Base-by-base conservation (phyloP, 2,113 vertebrate genomes). In the Notarius lentiginosus region DNA sequence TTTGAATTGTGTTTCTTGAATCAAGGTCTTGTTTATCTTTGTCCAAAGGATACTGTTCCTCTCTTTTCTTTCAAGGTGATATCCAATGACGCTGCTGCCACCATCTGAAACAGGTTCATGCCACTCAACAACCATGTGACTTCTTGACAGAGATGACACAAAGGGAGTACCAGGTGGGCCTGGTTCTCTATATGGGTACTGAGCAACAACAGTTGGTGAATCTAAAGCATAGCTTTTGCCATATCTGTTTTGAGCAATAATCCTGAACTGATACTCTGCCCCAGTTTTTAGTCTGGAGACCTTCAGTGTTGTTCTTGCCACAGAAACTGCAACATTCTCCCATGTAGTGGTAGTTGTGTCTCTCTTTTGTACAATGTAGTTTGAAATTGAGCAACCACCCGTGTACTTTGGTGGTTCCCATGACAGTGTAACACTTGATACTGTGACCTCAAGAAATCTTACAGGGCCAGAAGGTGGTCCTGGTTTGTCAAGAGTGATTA, bases 31-130 rank as follows among this genome's bases (percentile, higher is more conserved):
- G 93, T 98, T 99, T 76, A 99, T 94, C 93, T 98, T 99, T 89
- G 97, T 92, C 98, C 98, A 99, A 6, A 99, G 94, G 91, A 99
- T 99, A 86, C 98, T 99, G 86, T 99, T 99, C 92, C 97, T 98
- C 92, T 99, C 98, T 91, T 99, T 99, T 86, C 94, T 96, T 91
- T 99, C 98, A 88, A 99, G 95, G 92, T 99, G 98, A 86, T 99
- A 99, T 86, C 98, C 98, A 91, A 99, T 91, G 91, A 99, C 90
- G 89, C 87, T 91, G 89, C 97, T 98, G 88, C 98, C 98, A 90
- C 98, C 98, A 91, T 99, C 98, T 91, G 94, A 93, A 90, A 99
- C 94, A 87, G 98, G 98, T 88, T 99, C 98, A 89, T 99, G 96
- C 98, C 98, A 99, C 79, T 99, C 97, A 80, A 99, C 92, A 5